phyloP scores from a whole-genome alignment of 2,888 invertebrate genomes.

The Shargacucullia verbasci region DNA sequence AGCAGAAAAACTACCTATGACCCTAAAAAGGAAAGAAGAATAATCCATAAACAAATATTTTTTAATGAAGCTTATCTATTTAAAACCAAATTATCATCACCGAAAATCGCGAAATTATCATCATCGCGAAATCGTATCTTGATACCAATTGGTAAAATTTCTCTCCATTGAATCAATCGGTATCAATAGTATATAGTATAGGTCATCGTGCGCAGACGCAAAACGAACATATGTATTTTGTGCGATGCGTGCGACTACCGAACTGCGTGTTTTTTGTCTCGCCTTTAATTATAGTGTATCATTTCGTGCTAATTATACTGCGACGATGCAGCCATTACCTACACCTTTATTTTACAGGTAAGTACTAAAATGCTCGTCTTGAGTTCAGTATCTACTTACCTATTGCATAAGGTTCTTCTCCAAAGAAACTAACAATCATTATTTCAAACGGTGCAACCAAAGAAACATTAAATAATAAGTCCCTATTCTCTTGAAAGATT shows the following conservation, averaged over 20 bases:
- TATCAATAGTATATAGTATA: no score
- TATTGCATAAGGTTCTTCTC: no score
- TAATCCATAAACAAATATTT: no score
- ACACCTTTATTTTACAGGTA: conserved; percentile 14
- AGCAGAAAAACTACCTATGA: no score
- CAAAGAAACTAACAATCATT: no score
- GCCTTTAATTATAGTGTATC: conserved; percentile 44
- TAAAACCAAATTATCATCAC: conserved; percentile 5
- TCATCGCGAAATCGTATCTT: conserved; percentile 14
- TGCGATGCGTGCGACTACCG: conserved; percentile 41
- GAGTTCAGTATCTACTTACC: no score
- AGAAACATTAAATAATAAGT: no score
- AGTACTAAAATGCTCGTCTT: no score
- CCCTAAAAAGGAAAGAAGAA: no score
- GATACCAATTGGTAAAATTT: conserved; percentile 39
- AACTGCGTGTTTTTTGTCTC: conserved; percentile 34
- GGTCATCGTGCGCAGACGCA: conserved; percentile 31
- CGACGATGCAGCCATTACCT: conserved; percentile 34
- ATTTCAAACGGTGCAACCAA: no score
- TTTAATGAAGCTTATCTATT: no score
- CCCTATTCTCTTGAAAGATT: no score
- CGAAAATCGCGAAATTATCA: conserved; percentile 12
- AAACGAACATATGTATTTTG: conserved; percentile 44
- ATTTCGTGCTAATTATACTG: conserved; percentile 35
- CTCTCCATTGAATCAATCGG: conserved; percentile 44